Percentiles rank a stretch among this genome's conserved stretches.
phyloP scores from a whole-genome alignment of 2,797 vertebrate genomes.

The Neoniphon sammara region DNA sequence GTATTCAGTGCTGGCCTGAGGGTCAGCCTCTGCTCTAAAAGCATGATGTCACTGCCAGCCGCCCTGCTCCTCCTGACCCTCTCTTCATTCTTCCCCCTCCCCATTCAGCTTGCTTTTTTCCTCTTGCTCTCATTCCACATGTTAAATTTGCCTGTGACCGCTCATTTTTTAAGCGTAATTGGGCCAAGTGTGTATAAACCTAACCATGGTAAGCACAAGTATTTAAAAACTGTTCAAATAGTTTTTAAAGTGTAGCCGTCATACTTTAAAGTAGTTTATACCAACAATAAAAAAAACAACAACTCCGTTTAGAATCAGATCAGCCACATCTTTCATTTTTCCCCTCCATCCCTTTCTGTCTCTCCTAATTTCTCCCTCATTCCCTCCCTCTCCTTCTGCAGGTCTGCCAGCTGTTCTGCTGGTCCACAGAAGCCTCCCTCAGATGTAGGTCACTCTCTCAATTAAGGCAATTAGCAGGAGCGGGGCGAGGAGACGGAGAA shows the following conservation, averaged over 20 bases:
- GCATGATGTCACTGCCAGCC: slow-evolving; percentile 76
- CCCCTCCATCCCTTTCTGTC: slow-evolving; percentile 18
- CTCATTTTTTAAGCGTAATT: slow-evolving; percentile 50
- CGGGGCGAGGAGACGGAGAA: slow-evolving; percentile 51
- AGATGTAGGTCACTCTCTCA: slow-evolving; percentile 80
- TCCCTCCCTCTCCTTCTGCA: slow-evolving; percentile 24
- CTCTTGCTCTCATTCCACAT: slow-evolving; percentile 17
- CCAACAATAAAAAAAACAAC: slow-evolving; percentile 9
- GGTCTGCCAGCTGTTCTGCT: slow-evolving; percentile 75
- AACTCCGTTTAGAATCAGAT: slow-evolving; percentile 31
- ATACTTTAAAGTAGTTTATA: slow-evolving; percentile 49
- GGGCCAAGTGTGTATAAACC: slow-evolving; percentile 41
- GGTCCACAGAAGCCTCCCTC: slow-evolving; percentile 64
- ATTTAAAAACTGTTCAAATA: slow-evolving; percentile 22
- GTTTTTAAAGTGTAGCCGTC: slow-evolving; percentile 20
- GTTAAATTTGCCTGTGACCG: slow-evolving; percentile 46
- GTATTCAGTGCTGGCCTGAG: slow-evolving; percentile 74
- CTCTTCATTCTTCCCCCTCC: slow-evolving; percentile 51
- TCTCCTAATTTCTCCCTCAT: slow-evolving; percentile 50
- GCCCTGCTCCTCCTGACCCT: slow-evolving; percentile 57
- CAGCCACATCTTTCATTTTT: slow-evolving; percentile 21
- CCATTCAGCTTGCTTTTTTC: slow-evolving; percentile 3
- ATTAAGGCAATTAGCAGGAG: slow-evolving; percentile 79
- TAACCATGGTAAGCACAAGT: slow-evolving; percentile 12
- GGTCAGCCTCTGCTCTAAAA: slow-evolving; percentile 77